Percentiles rank a stretch among this genome's conserved stretches.
phyloP scores from a whole-genome alignment of 2,888 invertebrate species.

The Rhodophaea formosa region DNA sequence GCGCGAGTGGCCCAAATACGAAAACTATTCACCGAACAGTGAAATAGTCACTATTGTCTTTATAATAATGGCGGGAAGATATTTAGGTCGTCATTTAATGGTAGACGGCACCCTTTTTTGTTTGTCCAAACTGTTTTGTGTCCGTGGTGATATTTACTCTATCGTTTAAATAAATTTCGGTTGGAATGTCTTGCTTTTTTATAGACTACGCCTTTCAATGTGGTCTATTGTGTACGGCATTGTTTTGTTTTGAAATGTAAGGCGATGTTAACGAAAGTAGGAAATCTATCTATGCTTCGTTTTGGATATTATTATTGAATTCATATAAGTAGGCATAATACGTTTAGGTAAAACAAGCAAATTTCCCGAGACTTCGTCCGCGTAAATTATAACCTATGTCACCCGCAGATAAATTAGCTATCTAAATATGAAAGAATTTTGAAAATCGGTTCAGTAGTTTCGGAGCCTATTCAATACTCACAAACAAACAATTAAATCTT shows the following conservation, averaged over 20 bases:
- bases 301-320: too few relatives aligned
- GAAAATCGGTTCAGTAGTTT: too few relatives aligned
- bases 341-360: too few relatives aligned
- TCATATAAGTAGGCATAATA: too few relatives aligned
- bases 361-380: too few relatives aligned
- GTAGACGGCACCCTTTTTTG: constrained; percentile 45
- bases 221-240: background rate
- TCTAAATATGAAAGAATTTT: too few relatives aligned
- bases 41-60: constrained; percentile 29
- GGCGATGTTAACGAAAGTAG: too few relatives aligned
- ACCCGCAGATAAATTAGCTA: too few relatives aligned
- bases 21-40: constrained; percentile 12
- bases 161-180: constrained; percentile 43
- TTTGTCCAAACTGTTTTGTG: constrained; percentile 47
- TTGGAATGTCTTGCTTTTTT: constrained; percentile 27
- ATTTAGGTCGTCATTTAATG: constrained; percentile 51
- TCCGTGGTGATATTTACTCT: constrained; percentile 50
- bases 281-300: too few relatives aligned
- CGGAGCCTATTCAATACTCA: too few relatives aligned
- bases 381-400: too few relatives aligned
- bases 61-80: constrained; percentile 38
- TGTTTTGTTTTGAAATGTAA: constrained; percentile 1
- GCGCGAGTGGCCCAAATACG: background rate
- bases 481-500: too few relatives aligned
- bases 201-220: constrained; percentile 17